A percentile compares a stretch with the other conserved stretches of the same genome.
Evolutionary conservation across 2,113 vertebrate species (phyloP).

Genomic region (Axis porcinus): DNA sequence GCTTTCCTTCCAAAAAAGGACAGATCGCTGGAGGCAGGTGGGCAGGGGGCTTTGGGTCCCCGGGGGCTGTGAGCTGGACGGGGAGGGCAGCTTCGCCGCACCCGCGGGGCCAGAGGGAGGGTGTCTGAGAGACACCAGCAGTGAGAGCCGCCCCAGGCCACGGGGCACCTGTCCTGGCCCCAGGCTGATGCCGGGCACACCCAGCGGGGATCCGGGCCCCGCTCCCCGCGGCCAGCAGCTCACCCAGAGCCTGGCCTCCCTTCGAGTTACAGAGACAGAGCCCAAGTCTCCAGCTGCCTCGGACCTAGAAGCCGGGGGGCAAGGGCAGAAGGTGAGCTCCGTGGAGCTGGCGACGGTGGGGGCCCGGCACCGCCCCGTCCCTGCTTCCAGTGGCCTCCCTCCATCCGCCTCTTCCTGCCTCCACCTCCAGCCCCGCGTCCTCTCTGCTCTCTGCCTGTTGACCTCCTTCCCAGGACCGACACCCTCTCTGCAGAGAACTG

Average conservation of each 20-base stretch:
- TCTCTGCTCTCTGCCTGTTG: neutral
- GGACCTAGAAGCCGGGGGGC: fast-evolving
- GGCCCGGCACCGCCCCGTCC: fast-evolving
- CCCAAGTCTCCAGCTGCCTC: neutral
- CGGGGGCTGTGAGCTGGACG: fast-evolving
- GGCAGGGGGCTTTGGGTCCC: neutral
- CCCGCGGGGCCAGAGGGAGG: fast-evolving
- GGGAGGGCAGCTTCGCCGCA: fast-evolving
- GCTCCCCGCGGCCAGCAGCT: fast-evolving
- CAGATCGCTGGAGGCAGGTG: neutral
- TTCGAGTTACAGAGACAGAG: neutral
- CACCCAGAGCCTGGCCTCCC: fast-evolving
- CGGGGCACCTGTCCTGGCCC: neutral
- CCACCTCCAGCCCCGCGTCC: fast-evolving
- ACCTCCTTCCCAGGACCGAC: neutral
- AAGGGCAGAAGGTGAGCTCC: fast-evolving
- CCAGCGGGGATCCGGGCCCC: fast-evolving
- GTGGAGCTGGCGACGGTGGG: fast-evolving
- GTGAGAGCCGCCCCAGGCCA: fast-evolving
- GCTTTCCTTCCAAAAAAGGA: neutral
- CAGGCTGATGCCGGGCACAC: fast-evolving
- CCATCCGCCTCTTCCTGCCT: too few relatives aligned
- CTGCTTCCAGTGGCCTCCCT: neutral
- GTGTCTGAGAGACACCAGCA: fast-evolving
- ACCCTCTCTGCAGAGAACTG: neutral